These are phyloP conservation scores for Phasianus colchicus DNA, from an alignment of 2,113 vertebrate species.

Conservation along the genomic window DNA sequence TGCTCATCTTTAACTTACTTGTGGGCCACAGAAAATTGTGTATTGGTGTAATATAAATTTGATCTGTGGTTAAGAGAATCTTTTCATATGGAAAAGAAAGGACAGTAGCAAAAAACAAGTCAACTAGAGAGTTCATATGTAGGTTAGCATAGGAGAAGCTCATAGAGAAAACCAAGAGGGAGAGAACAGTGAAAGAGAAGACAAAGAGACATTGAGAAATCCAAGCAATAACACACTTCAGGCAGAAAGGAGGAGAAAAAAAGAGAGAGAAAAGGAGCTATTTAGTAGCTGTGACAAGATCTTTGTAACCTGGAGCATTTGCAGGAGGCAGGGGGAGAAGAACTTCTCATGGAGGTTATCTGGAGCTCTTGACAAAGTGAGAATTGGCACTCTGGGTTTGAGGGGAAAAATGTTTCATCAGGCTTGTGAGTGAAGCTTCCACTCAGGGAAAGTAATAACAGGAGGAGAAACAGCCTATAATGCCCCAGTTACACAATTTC, in stretches of 20 bases:
- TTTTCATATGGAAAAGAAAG: neutral
- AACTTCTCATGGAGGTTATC: constrained; percentile 51
- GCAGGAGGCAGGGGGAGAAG: neutral
- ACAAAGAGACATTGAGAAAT: constrained; percentile 25
- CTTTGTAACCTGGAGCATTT: constrained; percentile 22
- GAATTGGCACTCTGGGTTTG: constrained; percentile 26
- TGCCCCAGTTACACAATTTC: constrained; percentile 49
- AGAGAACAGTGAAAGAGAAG: neutral
- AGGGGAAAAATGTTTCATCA: constrained; percentile 21
- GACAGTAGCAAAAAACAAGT: neutral
- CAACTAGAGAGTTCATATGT: neutral
- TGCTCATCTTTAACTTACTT: neutral
- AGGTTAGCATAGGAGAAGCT: neutral
- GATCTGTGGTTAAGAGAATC: neutral
- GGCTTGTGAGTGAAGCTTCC: constrained; percentile 52
- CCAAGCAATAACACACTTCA: neutral
- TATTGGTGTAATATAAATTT: neutral
- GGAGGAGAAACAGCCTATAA: constrained; percentile 26
- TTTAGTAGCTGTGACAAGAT: constrained; percentile 17
- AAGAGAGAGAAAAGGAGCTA: neutral
- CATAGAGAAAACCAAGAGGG: neutral
- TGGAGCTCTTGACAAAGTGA: constrained; percentile 57
- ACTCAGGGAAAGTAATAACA: constrained; percentile 35
- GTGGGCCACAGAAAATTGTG: neutral
- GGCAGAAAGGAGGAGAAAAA: neutral